These are phyloP conservation scores for Liodrosophila aerea DNA, from an alignment of 2,888 invertebrate species.

Conservation along the genomic window DNA sequence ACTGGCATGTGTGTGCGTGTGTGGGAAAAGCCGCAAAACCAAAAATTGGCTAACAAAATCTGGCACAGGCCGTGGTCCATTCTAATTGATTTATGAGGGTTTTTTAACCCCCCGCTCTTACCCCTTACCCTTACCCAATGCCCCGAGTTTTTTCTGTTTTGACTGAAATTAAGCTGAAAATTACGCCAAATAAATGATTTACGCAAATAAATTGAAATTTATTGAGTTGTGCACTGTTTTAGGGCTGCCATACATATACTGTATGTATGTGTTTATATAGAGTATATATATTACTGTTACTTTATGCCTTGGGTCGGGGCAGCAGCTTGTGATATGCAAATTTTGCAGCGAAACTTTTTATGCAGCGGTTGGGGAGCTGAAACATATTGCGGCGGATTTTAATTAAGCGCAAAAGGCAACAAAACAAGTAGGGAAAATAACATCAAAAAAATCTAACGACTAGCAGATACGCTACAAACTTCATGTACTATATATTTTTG, in stretches of 20 bases:
- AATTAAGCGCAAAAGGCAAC: slow-evolving; percentile 73
- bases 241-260: slow-evolving; percentile 9
- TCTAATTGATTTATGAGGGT: slow-evolving; percentile 80
- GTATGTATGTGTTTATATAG: slow-evolving; percentile 10
- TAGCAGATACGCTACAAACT: slow-evolving; percentile 4
- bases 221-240: slow-evolving; percentile 65
- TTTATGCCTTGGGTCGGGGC: slow-evolving; percentile 27
- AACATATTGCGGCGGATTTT: slow-evolving; percentile 75
- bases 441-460: background rate
- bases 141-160: slow-evolving; percentile 23
- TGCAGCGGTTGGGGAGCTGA: slow-evolving; percentile 12
- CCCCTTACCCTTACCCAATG: no score
- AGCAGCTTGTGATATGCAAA: slow-evolving; percentile 72
- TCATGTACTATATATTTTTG: background rate
- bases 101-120: slow-evolving; percentile 46
- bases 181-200: slow-evolving; percentile 81
- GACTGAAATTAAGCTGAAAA: slow-evolving; percentile 78
- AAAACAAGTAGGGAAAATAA: slow-evolving; percentile 16
- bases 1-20: slow-evolving; percentile 3
- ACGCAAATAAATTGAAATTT: slow-evolving; percentile 82
- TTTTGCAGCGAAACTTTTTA: slow-evolving; percentile 62
- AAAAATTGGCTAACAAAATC: slow-evolving; percentile 68
- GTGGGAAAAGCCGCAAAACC: slow-evolving; percentile 73
- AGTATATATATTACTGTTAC: slow-evolving; percentile 4
- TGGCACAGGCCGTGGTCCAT: slow-evolving; percentile 57